Evolutionary conservation across 92 coral and sea anemone species (phyloP), one percentile per base, ranked within the genome.

Genomic region (Umimayanthus kanabou): DNA sequence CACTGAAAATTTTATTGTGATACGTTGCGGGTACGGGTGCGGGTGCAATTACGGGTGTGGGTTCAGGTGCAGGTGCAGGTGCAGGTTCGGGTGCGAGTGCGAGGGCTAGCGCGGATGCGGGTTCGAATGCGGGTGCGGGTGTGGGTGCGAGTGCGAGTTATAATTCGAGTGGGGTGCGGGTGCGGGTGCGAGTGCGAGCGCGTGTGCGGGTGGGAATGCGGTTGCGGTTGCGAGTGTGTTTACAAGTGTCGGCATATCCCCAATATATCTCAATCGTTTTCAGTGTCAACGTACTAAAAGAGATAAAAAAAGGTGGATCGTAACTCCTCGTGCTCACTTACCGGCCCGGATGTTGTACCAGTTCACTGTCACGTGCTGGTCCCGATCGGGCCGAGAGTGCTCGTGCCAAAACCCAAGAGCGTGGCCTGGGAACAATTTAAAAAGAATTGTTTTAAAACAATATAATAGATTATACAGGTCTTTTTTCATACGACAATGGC

Each of bases 361-460:
- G 87, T 83, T 70, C 37, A 83, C 64, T 8, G 78, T 83, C 29
- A 83, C 87, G 87, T 83, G 28, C 28, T 83, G 67, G 40, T 83
- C 87, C 26, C 87, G 57, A 45, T 83, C 87, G 67, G 87, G 78
- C 25, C 87, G 76, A 28, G 87, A 83, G 79, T 83, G 87, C 37
- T 83, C 87, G 79, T 83, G 87, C 87, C 87, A 83, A 83, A 83
- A 83, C 26, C 87, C 87, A 2, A 83, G 87, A 70, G 87, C 87
- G 64, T 83, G 87, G 25, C 87, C 87, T 83, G 66, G 42, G 45
- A 22, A 58, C 58, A 20, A 83, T 65, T 47, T 22, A 2, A 47
- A 67, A 42, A n/a, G n/a, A 4, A 42, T 42, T 42, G 45, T 42
- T 42, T 42, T 42, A 42, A 47, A 7, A 47, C 37, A 47, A 47